Evolutionary conservation across 2,888 invertebrate genomes (phyloP).

Genomic region (Cistogaster globosa): DNA sequence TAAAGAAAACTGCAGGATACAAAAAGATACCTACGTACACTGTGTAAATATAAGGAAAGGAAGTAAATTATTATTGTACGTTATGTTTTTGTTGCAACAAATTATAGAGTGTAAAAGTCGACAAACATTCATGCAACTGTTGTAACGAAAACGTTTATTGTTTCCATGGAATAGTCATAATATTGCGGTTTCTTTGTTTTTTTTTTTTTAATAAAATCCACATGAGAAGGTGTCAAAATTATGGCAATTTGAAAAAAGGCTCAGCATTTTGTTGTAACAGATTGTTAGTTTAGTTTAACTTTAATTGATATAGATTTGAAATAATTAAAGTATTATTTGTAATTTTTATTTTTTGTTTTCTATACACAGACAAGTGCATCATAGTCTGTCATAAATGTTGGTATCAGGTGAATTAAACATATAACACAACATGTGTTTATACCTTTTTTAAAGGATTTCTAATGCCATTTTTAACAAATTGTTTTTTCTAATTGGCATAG

Average conservation of each 20-base stretch:
- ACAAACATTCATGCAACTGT: constrained; percentile 45
- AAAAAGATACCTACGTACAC: constrained; percentile 13
- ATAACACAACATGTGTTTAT: not conserved
- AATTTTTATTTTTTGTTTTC: not conserved
- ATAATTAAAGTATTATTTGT: constrained; percentile 63
- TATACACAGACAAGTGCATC: constrained; percentile 46
- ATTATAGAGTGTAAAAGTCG: constrained; percentile 17
- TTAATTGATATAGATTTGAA: constrained; percentile 59
- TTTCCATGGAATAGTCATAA: constrained; percentile 55
- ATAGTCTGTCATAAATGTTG: not conserved
- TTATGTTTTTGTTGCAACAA: constrained; percentile 14
- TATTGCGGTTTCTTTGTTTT: constrained; percentile 56
- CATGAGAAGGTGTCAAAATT: constrained; percentile 64
- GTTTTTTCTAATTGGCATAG: too few species aligned
- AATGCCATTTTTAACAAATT: not conserved
- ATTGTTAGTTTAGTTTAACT: constrained; percentile 28
- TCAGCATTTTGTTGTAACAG: constrained; percentile 48
- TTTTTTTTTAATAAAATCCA: constrained; percentile 12
- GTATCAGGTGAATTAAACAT: not conserved
- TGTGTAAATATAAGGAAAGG: constrained; percentile 8
- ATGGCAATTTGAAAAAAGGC: constrained; percentile 42
- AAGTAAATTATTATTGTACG: constrained; percentile 29
- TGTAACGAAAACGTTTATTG: constrained; percentile 15
- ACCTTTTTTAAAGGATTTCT: not conserved
- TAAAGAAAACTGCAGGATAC: constrained; percentile 44